Evolutionary conservation across 2,113 vertebrate species (phyloP).

Genomic region (Myodes glareolus): DNA sequence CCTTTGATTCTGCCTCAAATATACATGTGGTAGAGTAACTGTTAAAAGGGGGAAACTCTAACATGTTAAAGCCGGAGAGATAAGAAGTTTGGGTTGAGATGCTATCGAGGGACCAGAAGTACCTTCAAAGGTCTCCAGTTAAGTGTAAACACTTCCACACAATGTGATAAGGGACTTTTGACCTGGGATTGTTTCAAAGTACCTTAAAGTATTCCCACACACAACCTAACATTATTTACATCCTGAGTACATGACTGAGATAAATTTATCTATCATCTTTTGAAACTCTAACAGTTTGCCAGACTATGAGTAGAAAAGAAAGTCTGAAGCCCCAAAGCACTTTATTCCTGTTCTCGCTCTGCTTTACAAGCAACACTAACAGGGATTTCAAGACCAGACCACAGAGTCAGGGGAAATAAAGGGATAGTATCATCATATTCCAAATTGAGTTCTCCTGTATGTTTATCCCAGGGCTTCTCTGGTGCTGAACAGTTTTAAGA

Average conservation of each 20-base stretch:
- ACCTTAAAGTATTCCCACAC: neutral
- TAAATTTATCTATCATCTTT: neutral
- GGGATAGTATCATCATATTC: neutral
- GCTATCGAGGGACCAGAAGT: neutral
- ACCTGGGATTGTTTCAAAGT: neutral
- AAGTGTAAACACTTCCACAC: neutral
- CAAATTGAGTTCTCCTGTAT: neutral
- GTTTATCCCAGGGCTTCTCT: neutral
- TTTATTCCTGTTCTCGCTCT: neutral
- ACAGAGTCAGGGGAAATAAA: neutral
- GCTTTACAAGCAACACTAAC: neutral
- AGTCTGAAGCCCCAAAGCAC: neutral
- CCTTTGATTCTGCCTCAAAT: neutral
- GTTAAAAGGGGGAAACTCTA: neutral
- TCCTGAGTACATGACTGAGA: neutral
- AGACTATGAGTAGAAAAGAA: neutral
- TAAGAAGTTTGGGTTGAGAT: constrained; percentile 20
- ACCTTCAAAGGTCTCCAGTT: neutral
- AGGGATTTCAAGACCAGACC: neutral
- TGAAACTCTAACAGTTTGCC: neutral
- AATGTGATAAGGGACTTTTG: neutral
- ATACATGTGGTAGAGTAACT: neutral
- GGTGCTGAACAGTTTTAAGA: neutral
- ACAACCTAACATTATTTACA: neutral
- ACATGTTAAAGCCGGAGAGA: neutral